Percentiles rank a stretch among this genome's conserved stretches.
Conservation (phyloP, 1,140 invertebrate genomes). For the Saxidomus purpurata region DNA sequence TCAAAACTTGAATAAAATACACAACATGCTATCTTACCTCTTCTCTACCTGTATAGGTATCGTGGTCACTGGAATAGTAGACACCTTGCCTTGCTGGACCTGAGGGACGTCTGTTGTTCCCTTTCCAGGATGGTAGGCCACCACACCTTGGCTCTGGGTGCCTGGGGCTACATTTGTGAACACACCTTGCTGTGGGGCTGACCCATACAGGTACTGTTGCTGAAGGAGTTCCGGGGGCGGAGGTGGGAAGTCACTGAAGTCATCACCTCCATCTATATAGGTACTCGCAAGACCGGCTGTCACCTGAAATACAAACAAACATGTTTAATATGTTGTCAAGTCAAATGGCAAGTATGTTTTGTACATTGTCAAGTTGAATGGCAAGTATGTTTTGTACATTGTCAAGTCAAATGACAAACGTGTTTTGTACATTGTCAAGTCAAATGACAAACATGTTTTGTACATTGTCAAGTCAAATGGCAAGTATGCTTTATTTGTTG, state of each 20-base stretch:
- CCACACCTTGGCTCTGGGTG: constrained; percentile 57
- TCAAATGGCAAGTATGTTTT: too few relatives aligned
- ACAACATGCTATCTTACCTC: constrained; percentile 11
- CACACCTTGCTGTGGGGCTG: constrained; percentile 79
- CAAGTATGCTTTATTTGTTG: too few relatives aligned
- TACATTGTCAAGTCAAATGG: too few relatives aligned
- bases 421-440: too few relatives aligned
- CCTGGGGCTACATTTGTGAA: constrained; percentile 70
- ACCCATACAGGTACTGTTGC: constrained; percentile 83
- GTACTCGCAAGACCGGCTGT: constrained; percentile 74
- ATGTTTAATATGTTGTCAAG: not conserved
- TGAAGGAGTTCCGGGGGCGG: constrained; percentile 81
- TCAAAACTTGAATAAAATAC: too few relatives aligned
- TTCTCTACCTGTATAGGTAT: constrained; percentile 75
- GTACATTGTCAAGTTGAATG: too few relatives aligned
- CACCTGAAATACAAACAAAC: constrained; percentile 72
- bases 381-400: too few relatives aligned
- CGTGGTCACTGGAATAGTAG: constrained; percentile 74
- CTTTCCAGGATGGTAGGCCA: constrained; percentile 76
- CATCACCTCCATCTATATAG: constrained; percentile 73
- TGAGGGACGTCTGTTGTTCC: constrained; percentile 73
- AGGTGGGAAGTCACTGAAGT: constrained; percentile 76
- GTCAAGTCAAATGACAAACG: too few relatives aligned
- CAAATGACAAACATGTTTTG: too few relatives aligned
- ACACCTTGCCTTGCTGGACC: constrained; percentile 75